Evolutionary conservation across 1,140 invertebrate genomes (phyloP).

Genomic region (Leucophenga varia): DNA sequence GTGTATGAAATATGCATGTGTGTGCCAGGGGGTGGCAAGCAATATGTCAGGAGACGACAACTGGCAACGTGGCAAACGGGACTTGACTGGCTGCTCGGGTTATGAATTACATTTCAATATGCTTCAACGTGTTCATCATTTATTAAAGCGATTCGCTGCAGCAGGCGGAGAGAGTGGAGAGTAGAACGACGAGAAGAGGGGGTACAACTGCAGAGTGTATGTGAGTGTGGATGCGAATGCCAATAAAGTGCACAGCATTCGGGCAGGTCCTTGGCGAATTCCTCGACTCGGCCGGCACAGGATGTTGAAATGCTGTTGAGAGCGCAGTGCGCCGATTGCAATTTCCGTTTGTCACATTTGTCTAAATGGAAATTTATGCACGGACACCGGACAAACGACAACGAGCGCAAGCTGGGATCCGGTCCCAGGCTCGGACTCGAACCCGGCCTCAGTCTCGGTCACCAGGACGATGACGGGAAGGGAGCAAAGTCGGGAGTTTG

Average conservation of each 20-base stretch:
- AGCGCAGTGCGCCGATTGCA: conserved; percentile 37
- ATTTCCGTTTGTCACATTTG: conserved; percentile 52
- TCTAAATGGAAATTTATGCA: conserved; percentile 52
- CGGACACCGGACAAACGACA: no score
- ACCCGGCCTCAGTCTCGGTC: not conserved
- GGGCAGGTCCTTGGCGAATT: conserved; percentile 24
- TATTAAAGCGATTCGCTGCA: conserved; percentile 28
- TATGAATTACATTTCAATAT: conserved; percentile 53
- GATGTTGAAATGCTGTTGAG: conserved; percentile 35
- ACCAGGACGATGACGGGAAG: not conserved
- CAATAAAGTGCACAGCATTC: conserved; percentile 29
- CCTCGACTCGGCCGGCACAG: conserved; percentile 15
- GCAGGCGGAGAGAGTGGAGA: conserved; percentile 4
- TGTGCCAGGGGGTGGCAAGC: conserved; percentile 1
- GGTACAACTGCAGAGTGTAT: conserved; percentile 1
- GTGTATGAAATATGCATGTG: conserved; percentile 23
- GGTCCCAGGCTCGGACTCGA: conserved; percentile 1
- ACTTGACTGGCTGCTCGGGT: no score
- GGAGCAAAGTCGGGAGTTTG: no score
- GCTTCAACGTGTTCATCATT: conserved; percentile 49
- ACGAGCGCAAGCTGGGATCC: conserved; percentile 17
- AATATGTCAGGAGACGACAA: conserved; percentile 15
- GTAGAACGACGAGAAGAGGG: not conserved
- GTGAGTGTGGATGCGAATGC: conserved; percentile 18
- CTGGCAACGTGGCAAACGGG: no score